Base-by-base conservation (phyloP, 2,888 invertebrate genomes). In the Phyllotreta cruciferae region DNA sequence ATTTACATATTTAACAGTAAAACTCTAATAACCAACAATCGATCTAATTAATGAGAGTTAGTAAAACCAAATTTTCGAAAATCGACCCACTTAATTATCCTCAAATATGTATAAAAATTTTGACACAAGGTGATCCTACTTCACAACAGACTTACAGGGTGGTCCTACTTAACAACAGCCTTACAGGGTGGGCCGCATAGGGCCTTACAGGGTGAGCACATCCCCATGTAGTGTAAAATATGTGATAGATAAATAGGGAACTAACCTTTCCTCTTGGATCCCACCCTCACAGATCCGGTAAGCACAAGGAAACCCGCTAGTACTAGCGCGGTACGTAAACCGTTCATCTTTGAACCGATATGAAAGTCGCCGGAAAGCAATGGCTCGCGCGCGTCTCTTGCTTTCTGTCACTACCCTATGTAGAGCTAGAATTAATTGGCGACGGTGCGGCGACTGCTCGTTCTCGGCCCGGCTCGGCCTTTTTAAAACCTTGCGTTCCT, bases 401-500 rank as follows among this genome's bases (percentile, higher is more conserved):
- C 41, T 63, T 56, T 63, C 65, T 60, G 60, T 57, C 66, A 65
- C 68, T 66, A 63, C 62, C 67, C 67, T 68, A 62, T 62, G 63
- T 68, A 66, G 63, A 62, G 24, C 24, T 24, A 24, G 24, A 4
- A 24, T 24, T 24, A 24, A 24, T 3, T 24, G 24, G 24, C 24
- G 60, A 62, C 65, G 53, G 64, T 63, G 68, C 68, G 64, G 68
- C 61, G 62, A 68, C 68, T 64, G 61, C 52, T 63, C 35, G 36
- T 66, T 66, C 64, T 66, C 64, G 54, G 54, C 60, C 24, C 50
- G 56, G 62, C 62, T 62, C 66, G 44, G 62, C 53, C 64, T 66
- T 68, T 68, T 60, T 68, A 68, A 68, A 68, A 68, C 68, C 68
- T 68, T 63, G 65, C 60, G 56, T 63, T 65, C 67, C 67, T 66